Percentiles rank a stretch among this genome's conserved stretches.
Evolutionary conservation across 2,888 invertebrate species (phyloP).

Genomic region (Tethea ocularis): DNA sequence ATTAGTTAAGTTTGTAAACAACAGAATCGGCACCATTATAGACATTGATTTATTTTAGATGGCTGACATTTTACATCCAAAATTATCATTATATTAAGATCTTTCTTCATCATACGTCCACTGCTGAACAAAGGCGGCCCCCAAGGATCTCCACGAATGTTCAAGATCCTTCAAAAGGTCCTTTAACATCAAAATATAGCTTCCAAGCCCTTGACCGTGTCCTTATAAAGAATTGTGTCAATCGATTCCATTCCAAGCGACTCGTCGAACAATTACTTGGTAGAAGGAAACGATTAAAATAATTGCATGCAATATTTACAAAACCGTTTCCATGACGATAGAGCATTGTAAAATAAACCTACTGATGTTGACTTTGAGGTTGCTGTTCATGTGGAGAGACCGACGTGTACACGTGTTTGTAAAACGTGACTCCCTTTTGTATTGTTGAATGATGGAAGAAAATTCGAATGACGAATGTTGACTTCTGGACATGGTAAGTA

Average conservation of each 20-base stretch:
- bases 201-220: neutral
- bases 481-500: too few relatives aligned
- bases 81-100: too few relatives aligned
- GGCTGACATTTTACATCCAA: too few relatives aligned
- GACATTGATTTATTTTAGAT: too few relatives aligned
- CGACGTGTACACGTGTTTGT: neutral
- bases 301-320: slow-evolving; percentile 13
- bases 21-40: too few relatives aligned
- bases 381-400: neutral
- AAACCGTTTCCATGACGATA: neutral
- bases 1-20: too few relatives aligned
- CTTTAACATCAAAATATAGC: too few relatives aligned
- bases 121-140: too few relatives aligned
- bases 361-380: neutral
- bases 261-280: neutral
- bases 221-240: slow-evolving; percentile 4
- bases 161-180: too few relatives aligned
- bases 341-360: neutral
- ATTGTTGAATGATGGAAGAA: neutral
- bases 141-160: too few relatives aligned
- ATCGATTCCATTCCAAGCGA: slow-evolving; percentile 6
- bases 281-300: slow-evolving; percentile 19
- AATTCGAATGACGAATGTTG: too few relatives aligned
- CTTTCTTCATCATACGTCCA: too few relatives aligned
- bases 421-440: neutral